Percentiles rank a stretch among this genome's conserved stretches.
These are phyloP conservation scores for Sandelia bainsii DNA, from an alignment of 2,797 vertebrate species.

Conservation along the genomic window DNA sequence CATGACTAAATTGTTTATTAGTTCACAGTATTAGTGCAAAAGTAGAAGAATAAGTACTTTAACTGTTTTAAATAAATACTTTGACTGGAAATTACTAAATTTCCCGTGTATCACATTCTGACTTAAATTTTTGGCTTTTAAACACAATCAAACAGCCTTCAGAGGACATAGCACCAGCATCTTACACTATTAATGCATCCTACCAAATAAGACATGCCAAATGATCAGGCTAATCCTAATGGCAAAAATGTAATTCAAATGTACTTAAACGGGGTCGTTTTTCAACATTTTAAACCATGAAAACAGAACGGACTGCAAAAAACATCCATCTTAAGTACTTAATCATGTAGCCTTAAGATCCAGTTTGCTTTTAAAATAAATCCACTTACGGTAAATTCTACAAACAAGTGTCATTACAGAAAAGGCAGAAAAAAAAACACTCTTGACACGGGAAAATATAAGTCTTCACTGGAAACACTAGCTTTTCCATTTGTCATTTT, in stretches of 20 bases:
- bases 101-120: conserved; percentile 53
- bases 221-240: conserved; percentile 5
- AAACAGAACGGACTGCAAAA: conserved; percentile 25
- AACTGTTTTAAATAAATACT: conserved; percentile 28
- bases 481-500: conserved; percentile 16
- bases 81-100: conserved; percentile 27
- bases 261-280: background rate
- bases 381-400: conserved; percentile 33
- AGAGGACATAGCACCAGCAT: conserved; percentile 38
- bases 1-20: conserved; percentile 51
- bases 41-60: conserved; percentile 63
- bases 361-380: conserved; percentile 28
- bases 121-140: conserved; percentile 49
- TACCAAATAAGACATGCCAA: conserved; percentile 8
- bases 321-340: conserved; percentile 31
- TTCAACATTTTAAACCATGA: conserved; percentile 11
- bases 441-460: conserved; percentile 3
- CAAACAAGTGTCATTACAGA: conserved; percentile 43
- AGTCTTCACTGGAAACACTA: conserved; percentile 13
- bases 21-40: conserved; percentile 73
- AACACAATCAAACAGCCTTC: conserved; percentile 50
- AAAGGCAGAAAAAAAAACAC: conserved; percentile 39
- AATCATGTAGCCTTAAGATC: background rate
- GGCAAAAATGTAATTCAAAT: background rate
- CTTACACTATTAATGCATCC: conserved; percentile 31